phyloP scores from a whole-genome alignment of 1,140 invertebrate genomes.

The Drosophila arawakana region DNA sequence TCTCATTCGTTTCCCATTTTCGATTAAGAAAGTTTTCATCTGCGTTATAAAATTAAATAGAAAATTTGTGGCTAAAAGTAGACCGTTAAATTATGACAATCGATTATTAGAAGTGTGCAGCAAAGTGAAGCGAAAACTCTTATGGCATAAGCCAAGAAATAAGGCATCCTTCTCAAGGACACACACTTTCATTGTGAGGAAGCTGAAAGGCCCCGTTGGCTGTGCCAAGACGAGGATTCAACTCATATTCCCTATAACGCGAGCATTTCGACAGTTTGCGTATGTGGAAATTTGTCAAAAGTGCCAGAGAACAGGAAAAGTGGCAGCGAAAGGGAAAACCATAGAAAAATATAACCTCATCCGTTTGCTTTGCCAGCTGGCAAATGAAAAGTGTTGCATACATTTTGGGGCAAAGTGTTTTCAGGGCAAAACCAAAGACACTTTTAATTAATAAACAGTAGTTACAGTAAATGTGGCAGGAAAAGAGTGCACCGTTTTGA shows the following conservation, averaged over 20 bases:
- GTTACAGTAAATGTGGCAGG: slow-evolving; percentile 12
- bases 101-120: slow-evolving; percentile 11
- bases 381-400: slow-evolving; percentile 55
- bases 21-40: not conserved
- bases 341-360: not conserved
- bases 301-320: not conserved
- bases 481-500: not conserved
- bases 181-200: not conserved
- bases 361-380: slow-evolving; percentile 23
- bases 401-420: slow-evolving; percentile 48
- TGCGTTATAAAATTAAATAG: slow-evolving; percentile 11
- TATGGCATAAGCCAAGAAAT: not conserved
- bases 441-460: slow-evolving; percentile 68
- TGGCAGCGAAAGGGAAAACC: not conserved
- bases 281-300: slow-evolving; percentile 36
- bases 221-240: slow-evolving; percentile 4
- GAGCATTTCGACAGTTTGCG: slow-evolving; percentile 16
- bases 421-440: slow-evolving; percentile 18
- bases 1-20: too few relatives aligned
- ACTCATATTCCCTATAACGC: slow-evolving; percentile 7
- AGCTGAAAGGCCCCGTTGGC: slow-evolving; percentile 1
- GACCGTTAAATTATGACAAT: slow-evolving; percentile 6
- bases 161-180: slow-evolving; percentile 2
- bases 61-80: not conserved
- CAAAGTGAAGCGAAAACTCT: slow-evolving; percentile 6